Evolutionary conservation across 2,113 vertebrate species (phyloP).

Genomic region (Echinops telfairi): DNA sequence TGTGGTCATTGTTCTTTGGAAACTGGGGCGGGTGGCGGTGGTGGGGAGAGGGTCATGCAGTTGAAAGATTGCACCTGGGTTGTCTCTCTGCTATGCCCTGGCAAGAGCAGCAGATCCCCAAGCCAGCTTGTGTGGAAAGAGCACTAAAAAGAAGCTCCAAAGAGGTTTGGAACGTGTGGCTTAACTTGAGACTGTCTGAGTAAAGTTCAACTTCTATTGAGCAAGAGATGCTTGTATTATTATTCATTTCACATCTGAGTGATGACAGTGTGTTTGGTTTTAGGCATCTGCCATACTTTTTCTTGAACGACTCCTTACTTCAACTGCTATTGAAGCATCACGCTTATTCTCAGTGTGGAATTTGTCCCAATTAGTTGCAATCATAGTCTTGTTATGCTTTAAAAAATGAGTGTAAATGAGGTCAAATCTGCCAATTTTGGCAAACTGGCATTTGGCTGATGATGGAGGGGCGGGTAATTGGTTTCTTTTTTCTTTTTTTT

Average conservation of each 20-base stretch:
- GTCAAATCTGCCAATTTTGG: conserved; percentile 78
- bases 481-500: too few relatives aligned
- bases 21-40: too few relatives aligned
- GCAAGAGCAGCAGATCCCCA: neutral
- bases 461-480: neutral
- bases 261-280: conserved; percentile 56
- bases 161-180: neutral
- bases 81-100: too few relatives aligned
- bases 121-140: neutral
- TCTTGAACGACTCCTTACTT: conserved; percentile 33
- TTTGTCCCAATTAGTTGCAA: conserved; percentile 49
- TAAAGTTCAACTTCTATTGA: conserved; percentile 43
- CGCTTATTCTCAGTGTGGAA: conserved; percentile 21
- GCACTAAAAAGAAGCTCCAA: neutral
- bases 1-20: neutral
- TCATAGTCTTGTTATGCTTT: conserved; percentile 2
- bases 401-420: conserved; percentile 61
- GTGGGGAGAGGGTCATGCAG: too few relatives aligned
- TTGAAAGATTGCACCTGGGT: too few relatives aligned
- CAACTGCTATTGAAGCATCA: neutral
- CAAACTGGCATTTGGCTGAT: conserved; percentile 41
- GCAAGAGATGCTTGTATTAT: conserved; percentile 51
- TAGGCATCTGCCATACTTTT: conserved; percentile 34
- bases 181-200: neutral
- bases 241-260: conserved; percentile 67